These are phyloP conservation scores for Phyllotis vaccarum DNA, from an alignment of 2,797 vertebrate genomes.

Conservation along the genomic window DNA sequence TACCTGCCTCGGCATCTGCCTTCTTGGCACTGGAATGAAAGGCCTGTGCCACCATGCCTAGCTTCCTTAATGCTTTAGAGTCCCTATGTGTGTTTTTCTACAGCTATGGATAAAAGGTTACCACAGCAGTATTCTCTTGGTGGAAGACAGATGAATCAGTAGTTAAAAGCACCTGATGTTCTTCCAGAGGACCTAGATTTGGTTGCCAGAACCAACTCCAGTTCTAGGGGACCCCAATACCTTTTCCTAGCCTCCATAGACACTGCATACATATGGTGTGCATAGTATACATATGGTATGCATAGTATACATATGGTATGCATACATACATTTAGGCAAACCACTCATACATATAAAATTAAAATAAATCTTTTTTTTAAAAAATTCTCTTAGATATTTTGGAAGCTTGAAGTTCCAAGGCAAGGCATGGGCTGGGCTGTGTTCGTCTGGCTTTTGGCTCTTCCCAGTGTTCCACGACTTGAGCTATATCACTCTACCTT, in stretches of 20 bases:
- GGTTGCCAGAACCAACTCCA: not conserved
- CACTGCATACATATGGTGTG: not conserved
- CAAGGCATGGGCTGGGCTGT: accelerated
- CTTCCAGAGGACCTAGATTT: not conserved
- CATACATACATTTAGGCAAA: not conserved
- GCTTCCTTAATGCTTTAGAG: not conserved
- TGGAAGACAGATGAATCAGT: not conserved
- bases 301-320: not conserved
- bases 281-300: not conserved
- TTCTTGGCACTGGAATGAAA: not conserved
- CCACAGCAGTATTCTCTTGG: not conserved
- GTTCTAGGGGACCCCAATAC: not conserved
- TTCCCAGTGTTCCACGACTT: not conserved
- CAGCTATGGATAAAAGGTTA: not conserved
- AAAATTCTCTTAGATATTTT: accelerated
- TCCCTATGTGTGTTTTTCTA: not conserved
- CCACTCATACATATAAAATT: not conserved
- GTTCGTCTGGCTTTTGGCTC: not conserved
- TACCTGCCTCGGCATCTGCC: not conserved
- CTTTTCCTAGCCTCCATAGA: not conserved
- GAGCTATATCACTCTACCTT: accelerated
- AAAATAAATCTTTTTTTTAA: not conserved
- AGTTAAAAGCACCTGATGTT: not conserved
- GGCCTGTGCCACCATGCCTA: no score
- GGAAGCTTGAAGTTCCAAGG: not conserved